These are phyloP conservation scores for Cerceris ruficornis DNA, from an alignment of 2,888 invertebrate genomes.

Conservation along the genomic window DNA sequence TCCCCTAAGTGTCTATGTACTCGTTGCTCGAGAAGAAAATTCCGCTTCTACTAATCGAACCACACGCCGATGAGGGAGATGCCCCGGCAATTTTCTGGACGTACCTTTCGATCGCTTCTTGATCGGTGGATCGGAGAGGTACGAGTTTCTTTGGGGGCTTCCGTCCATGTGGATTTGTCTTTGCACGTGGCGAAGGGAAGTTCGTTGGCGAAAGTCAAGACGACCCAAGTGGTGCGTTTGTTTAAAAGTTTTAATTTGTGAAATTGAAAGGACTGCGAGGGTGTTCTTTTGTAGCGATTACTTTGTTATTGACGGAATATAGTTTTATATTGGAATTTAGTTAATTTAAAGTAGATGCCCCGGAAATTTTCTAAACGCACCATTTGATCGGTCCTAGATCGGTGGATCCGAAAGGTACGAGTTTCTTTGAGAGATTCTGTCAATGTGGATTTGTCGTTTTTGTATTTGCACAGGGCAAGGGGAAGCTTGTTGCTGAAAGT, in stretches of 20 bases:
- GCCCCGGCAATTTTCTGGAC: not conserved
- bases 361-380: not conserved
- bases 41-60: not conserved
- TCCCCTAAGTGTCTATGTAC: conserved; percentile 34
- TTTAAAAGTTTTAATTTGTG: too few species aligned
- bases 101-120: not conserved
- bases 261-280: not conserved
- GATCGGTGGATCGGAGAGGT: not conserved
- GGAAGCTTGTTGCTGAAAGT: not conserved
- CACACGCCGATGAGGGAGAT: not conserved
- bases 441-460: too few species aligned
- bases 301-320: not conserved
- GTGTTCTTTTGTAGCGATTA: not conserved
- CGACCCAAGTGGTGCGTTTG: too few species aligned
- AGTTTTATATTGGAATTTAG: too few species aligned
- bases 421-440: too few species aligned
- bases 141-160: too few species aligned
- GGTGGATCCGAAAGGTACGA: too few species aligned
- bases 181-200: not conserved
- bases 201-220: too few species aligned
- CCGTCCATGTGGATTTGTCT: too few species aligned
- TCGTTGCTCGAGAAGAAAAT: conserved; percentile 32
- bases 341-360: not conserved
- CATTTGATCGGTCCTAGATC: not conserved
- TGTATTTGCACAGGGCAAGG: not conserved